Conservation (phyloP, 2,113 vertebrate genomes). For the Gasterosteus aculeatus region DNA sequence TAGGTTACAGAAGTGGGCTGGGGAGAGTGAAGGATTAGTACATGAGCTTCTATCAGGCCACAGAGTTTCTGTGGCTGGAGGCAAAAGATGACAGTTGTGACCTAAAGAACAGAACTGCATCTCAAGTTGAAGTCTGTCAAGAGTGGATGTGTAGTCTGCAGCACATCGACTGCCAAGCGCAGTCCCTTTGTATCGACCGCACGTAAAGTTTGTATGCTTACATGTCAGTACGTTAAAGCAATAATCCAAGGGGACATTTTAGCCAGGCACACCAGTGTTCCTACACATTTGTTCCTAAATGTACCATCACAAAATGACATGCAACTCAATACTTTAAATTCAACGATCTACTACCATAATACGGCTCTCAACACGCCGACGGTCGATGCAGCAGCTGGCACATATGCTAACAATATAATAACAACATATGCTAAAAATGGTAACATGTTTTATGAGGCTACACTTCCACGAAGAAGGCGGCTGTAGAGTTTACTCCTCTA, state of each 20-base stretch:
- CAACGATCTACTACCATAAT: background rate
- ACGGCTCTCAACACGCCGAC: background rate
- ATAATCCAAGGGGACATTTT: slow-evolving; percentile 40
- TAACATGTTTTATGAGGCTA: background rate
- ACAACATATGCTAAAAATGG: background rate
- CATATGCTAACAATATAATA: too few species aligned
- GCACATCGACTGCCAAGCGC: background rate
- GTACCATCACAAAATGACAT: background rate
- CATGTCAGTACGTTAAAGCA: slow-evolving; percentile 9
- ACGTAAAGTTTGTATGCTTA: slow-evolving; percentile 9
- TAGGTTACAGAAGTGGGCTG: slow-evolving; percentile 52
- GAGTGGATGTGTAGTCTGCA: slow-evolving; percentile 37
- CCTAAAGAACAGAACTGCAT: slow-evolving; percentile 47
- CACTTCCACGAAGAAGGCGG: background rate
- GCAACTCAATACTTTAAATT: background rate
- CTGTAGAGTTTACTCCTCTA: too few species aligned
- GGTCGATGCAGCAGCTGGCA: background rate
- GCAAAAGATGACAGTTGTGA: slow-evolving; percentile 33
- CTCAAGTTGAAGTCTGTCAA: slow-evolving; percentile 29
- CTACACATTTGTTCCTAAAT: background rate
- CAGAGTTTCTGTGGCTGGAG: slow-evolving; percentile 39
- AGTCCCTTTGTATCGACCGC: slow-evolving; percentile 7
- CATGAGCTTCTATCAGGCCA: slow-evolving; percentile 48
- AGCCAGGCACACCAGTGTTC: background rate
- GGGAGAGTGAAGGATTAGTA: slow-evolving; percentile 52